Conservation (phyloP, 2,888 invertebrate species). For the Fabriciana adippe region DNA sequence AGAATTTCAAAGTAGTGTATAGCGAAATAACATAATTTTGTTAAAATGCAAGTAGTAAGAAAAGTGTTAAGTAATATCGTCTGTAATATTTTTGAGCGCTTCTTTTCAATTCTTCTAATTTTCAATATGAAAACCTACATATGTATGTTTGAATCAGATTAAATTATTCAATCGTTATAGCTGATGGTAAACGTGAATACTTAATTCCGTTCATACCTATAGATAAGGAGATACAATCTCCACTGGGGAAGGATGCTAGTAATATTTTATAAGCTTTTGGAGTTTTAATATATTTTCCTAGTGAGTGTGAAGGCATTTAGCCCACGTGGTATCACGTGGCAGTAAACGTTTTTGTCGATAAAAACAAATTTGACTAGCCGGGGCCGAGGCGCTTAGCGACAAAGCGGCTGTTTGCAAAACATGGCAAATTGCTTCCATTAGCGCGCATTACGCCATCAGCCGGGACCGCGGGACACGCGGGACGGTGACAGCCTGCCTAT, state of each 20-base stretch:
- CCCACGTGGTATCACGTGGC: slow-evolving; percentile 30
- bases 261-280: neutral
- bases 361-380: slow-evolving; percentile 42
- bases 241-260: too few relatives aligned
- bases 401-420: slow-evolving; percentile 52
- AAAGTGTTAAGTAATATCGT: too few relatives aligned
- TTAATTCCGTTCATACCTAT: neutral
- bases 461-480: slow-evolving; percentile 30
- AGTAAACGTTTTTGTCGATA: slow-evolving; percentile 41
- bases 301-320: slow-evolving; percentile 11
- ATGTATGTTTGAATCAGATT: too few relatives aligned
- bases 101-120: neutral
- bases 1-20: too few relatives aligned
- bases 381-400: slow-evolving; percentile 38
- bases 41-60: too few relatives aligned
- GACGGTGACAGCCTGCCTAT: slow-evolving; percentile 39
- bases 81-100: neutral
- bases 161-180: neutral
- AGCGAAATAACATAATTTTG: too few relatives aligned
- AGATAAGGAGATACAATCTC: too few relatives aligned
- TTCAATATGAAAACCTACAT: too few relatives aligned
- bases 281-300: slow-evolving; percentile 2
- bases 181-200: neutral
- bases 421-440: slow-evolving; percentile 70
- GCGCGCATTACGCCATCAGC: slow-evolving; percentile 52